Percentiles rank a stretch among this genome's conserved stretches.
Evolutionary conservation across 2,113 vertebrate genomes (phyloP).

Genomic region (Tringa solitaria): DNA sequence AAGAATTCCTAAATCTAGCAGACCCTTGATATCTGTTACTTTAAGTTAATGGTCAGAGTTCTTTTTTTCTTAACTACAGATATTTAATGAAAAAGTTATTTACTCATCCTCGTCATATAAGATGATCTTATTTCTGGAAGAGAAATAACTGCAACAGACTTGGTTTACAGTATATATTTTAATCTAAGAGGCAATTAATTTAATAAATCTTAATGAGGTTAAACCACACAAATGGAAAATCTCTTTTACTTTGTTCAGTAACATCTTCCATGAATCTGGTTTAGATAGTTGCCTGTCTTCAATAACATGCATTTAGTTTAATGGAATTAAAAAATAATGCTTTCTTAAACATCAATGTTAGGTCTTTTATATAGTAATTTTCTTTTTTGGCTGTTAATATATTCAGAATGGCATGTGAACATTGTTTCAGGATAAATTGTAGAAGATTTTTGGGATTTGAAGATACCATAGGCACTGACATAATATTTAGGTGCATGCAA

Average conservation of each 20-base stretch:
- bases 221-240: not conserved
- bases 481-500: not conserved
- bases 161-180: not conserved
- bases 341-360: not conserved
- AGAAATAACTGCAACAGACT: not conserved
- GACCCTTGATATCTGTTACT: not conserved
- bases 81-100: not conserved
- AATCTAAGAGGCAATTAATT: not conserved
- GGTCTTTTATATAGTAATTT: not conserved
- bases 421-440: not conserved
- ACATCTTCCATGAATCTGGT: not conserved
- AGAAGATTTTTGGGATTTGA: not conserved
- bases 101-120: not conserved
- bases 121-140: not conserved
- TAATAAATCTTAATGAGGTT: not conserved
- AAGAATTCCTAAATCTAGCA: not conserved
- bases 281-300: not conserved
- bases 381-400: not conserved
- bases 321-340: not conserved
- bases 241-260: not conserved
- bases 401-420: not conserved
- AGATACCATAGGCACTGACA: not conserved
- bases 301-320: not conserved
- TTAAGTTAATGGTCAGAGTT: not conserved
- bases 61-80: not conserved